phyloP scores from a whole-genome alignment of 1,140 invertebrate genomes.

The Limonius californicus region DNA sequence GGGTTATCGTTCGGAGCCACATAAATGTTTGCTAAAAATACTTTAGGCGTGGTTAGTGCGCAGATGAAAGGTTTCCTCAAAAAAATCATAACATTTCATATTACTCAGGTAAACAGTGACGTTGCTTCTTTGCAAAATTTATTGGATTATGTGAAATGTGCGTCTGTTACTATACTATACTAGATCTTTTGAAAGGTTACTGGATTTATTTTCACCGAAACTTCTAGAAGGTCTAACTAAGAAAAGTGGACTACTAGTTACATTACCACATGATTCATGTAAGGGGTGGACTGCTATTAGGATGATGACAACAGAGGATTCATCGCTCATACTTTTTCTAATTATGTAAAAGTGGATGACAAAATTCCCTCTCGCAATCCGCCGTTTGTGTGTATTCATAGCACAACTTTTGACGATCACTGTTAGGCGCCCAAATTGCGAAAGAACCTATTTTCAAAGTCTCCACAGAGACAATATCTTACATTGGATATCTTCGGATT shows the following conservation, averaged over 20 bases:
- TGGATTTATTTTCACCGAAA: too few relatives aligned
- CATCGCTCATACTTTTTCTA: background rate
- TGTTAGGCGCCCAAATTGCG: background rate
- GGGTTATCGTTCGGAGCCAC: slow-evolving; percentile 3
- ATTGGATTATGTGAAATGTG: too few relatives aligned
- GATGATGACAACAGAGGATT: background rate
- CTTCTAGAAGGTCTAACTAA: too few relatives aligned
- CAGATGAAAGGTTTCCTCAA: background rate
- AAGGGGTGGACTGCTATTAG: too few relatives aligned
- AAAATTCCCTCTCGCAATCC: too few relatives aligned
- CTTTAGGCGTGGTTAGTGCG: background rate
- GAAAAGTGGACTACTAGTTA: too few relatives aligned
- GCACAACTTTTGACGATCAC: background rate
- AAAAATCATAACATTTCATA: background rate
- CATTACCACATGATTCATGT: too few relatives aligned
- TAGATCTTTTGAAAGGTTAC: too few relatives aligned
- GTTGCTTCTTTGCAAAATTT: too few relatives aligned
- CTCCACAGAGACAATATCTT: background rate
- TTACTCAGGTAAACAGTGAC: background rate
- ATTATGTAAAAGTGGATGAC: background rate
- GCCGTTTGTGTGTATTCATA: background rate
- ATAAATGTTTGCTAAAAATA: slow-evolving; percentile 14
- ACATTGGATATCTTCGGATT: slow-evolving; percentile 14
- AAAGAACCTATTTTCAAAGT: background rate
- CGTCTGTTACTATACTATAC: too few relatives aligned